These are phyloP conservation scores for Orthonevra nobilis DNA, from an alignment of 2,888 invertebrate genomes.

Conservation along the genomic window DNA sequence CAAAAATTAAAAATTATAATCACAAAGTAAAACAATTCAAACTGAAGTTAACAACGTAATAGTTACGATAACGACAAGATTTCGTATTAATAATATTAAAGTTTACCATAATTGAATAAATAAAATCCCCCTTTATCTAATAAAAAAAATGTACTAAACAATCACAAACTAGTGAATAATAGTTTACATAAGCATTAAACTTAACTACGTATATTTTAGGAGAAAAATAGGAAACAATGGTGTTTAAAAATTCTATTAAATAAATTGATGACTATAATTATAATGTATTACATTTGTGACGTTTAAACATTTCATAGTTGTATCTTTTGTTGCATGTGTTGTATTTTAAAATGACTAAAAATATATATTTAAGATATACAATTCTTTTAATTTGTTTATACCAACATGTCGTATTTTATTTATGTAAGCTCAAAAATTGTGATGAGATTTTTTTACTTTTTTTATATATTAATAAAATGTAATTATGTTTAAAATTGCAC, in stretches of 20 bases:
- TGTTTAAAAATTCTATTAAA: background rate
- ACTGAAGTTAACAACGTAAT: slow-evolving; percentile 21
- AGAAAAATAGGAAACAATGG: slow-evolving; percentile 44
- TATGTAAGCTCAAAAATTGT: slow-evolving; percentile 67
- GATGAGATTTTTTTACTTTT: slow-evolving; percentile 43
- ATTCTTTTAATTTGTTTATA: slow-evolving; percentile 1
- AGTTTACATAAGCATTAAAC: slow-evolving; percentile 48
- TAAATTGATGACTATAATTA: slow-evolving; percentile 16
- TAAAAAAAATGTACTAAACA: slow-evolving; percentile 20
- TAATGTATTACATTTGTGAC: slow-evolving; percentile 37
- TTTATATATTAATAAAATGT: slow-evolving; percentile 39
- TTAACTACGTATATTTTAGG: slow-evolving; percentile 13
- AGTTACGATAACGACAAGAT: too few relatives aligned
- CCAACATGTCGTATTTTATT: slow-evolving; percentile 36
- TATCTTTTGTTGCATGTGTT: slow-evolving; percentile 5
- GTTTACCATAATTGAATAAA: slow-evolving; percentile 1
- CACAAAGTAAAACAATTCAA: slow-evolving; percentile 18
- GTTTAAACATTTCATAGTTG: slow-evolving; percentile 51
- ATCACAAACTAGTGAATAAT: slow-evolving; percentile 41
- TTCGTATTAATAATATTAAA: too few relatives aligned
- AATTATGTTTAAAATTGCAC: slow-evolving; percentile 70
- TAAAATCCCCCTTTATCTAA: background rate
- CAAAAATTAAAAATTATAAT: slow-evolving; percentile 30
- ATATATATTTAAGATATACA: slow-evolving; percentile 59
- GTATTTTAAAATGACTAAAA: slow-evolving; percentile 60